A percentile compares a stretch with the other conserved stretches of the same genome.
Conservation (phyloP, 2,888 invertebrate genomes). For the Anarsia innoxiella region DNA sequence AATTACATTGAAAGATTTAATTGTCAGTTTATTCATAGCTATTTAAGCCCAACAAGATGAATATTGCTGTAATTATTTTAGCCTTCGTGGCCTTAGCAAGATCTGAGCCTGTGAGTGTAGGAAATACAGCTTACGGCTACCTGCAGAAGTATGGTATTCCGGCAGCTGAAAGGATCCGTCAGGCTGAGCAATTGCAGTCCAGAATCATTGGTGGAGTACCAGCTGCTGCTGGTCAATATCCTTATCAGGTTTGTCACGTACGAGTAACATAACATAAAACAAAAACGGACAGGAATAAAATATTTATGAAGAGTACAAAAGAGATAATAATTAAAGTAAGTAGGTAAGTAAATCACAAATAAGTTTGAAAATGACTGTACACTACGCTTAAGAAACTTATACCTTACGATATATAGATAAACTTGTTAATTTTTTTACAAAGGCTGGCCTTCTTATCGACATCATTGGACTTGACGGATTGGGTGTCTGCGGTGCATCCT, state of each 20-base stretch:
- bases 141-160: not conserved
- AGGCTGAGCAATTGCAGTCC: constrained; percentile 4
- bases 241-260: constrained; percentile 51
- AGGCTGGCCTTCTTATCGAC: constrained; percentile 36
- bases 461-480: constrained; percentile 23
- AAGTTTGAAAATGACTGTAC: no score
- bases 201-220: constrained; percentile 41
- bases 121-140: not conserved
- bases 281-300: no score
- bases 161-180: not conserved
- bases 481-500: constrained; percentile 21
- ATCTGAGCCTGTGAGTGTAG: not conserved
- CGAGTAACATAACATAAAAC: no score
- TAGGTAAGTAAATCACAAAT: no score
- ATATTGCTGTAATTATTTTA: constrained; percentile 12
- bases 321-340: no score
- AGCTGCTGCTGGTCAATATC: constrained; percentile 30
- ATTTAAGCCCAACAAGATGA: no score
- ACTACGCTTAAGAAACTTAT: no score
- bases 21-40: no score
- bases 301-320: no score
- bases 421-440: no score
- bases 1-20: no score
- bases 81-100: constrained; percentile 14
- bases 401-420: no score